A percentile compares a stretch with the other conserved stretches of the same genome.
These are phyloP conservation scores for Lucifuga dentata DNA, from an alignment of 2,113 vertebrate genomes.

Conservation along the genomic window DNA sequence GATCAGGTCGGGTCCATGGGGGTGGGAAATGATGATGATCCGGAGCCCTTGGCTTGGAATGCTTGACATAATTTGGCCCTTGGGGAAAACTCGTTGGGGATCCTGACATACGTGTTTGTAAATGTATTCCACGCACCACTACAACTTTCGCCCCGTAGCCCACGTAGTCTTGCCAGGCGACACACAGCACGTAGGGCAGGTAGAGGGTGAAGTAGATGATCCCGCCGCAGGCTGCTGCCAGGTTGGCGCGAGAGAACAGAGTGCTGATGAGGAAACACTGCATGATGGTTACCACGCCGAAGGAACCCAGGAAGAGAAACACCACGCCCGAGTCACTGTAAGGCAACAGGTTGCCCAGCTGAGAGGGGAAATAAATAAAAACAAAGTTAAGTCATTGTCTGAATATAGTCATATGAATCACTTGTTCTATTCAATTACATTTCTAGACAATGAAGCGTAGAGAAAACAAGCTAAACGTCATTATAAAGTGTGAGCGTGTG, in stretches of 20 bases:
- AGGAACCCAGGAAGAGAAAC: constrained; percentile 92
- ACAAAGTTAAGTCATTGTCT: background rate
- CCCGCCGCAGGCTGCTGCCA: constrained; percentile 95
- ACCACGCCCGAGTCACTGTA: constrained; percentile 94
- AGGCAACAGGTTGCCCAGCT: constrained; percentile 95
- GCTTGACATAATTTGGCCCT: too few species aligned
- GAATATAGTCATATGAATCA: constrained; percentile 26
- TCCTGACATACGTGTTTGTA: too few species aligned
- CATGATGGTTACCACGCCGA: constrained; percentile 93
- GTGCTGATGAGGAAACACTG: constrained; percentile 99
- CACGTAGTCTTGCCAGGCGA: constrained; percentile 95
- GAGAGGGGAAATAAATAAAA: constrained; percentile 17
- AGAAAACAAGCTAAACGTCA: constrained; percentile 11
- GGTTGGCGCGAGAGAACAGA: constrained; percentile 93
- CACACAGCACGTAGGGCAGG: constrained; percentile 93
- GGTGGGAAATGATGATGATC: too few species aligned
- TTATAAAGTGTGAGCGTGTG: background rate
- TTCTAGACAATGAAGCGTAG: background rate
- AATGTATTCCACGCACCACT: constrained; percentile 83
- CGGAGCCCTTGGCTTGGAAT: too few species aligned
- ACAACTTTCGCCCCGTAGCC: constrained; percentile 90
- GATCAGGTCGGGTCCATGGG: too few species aligned
- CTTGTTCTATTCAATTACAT: constrained; percentile 38
- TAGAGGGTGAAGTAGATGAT: constrained; percentile 97
- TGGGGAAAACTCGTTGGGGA: too few species aligned